Evolutionary conservation across 1,140 invertebrate genomes (phyloP), one percentile per base, ranked within the genome.

Genomic region (Atta cephalotes): DNA sequence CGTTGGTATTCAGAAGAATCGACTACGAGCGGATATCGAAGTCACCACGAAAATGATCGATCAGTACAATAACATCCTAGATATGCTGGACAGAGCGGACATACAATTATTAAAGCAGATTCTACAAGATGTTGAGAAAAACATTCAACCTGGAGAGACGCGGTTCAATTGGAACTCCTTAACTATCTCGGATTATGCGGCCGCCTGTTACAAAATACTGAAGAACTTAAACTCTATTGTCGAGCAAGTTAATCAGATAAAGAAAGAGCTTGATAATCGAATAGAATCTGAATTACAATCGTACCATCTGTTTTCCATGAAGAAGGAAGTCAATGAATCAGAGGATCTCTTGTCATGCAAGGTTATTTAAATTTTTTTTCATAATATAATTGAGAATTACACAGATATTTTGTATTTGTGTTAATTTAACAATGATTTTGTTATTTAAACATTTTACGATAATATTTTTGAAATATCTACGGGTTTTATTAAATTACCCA

Each of bases 141-240:
- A 97, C 62, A 97, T 99, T 74, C 96, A 97, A 81, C 97, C 98
- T 35, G 98, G 98, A 9, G 93, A 97, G 0, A 97, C 97, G 7
- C 96, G 98, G 45, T 97, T 98, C 45, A 98, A 97, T 77, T 99
- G 98, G 98, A 97, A 97, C 85, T 98, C 98, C 0, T 95, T 98
- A 3, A 97, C 97, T 16, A 98, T 98, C 65, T 95, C 95, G 53
- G 97, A 98, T 74, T 98, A 97, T 92, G 96, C 96, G 16, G 88
- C 94, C 0, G 95, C 95, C 31, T 97, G 97, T 90, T 92, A 94
- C 66, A 93, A 94, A 62, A 93, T 96, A 78, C 81, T 96, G 16
- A 96, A 96, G 45, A 96, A 96, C 90, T 95, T 98, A 77, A 95
- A 95, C 56, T 97, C 96, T 0, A 95, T 97, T 18, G 96, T 97